These are phyloP conservation scores for Drosophila recens DNA, from an alignment of 2,888 invertebrate species.

Conservation along the genomic window DNA sequence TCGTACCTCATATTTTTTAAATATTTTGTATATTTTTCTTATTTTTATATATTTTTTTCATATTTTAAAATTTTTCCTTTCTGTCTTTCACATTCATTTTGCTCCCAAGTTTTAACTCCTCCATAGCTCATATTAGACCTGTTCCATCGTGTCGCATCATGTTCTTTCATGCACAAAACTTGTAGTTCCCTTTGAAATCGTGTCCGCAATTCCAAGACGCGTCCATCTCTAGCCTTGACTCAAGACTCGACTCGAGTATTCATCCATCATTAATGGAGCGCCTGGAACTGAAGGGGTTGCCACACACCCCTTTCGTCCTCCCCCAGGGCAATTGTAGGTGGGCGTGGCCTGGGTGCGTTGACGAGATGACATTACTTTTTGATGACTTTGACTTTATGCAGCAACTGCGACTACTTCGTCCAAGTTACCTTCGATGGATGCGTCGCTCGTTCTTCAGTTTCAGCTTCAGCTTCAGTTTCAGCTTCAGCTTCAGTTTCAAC, in stretches of 20 bases:
- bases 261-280: constrained; percentile 78
- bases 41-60: no score
- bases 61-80: no score
- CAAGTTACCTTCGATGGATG: constrained; percentile 32
- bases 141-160: neutral
- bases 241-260: constrained; percentile 52
- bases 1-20: no score
- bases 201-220: neutral
- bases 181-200: neutral
- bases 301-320: neutral
- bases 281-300: constrained; percentile 61
- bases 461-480: neutral
- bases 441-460: neutral
- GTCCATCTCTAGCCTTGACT: constrained; percentile 13
- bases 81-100: no score
- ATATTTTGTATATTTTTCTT: no score
- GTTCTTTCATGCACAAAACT: neutral
- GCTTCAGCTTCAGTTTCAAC: neutral
- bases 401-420: constrained; percentile 65
- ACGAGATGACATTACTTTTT: constrained; percentile 80
- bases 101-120: no score
- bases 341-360: constrained; percentile 62
- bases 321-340: constrained; percentile 33
- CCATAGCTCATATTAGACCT: neutral
- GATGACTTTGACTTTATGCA: constrained; percentile 82